Conservation (phyloP, 1,140 invertebrate genomes). For the Anastrepha obliqua region DNA sequence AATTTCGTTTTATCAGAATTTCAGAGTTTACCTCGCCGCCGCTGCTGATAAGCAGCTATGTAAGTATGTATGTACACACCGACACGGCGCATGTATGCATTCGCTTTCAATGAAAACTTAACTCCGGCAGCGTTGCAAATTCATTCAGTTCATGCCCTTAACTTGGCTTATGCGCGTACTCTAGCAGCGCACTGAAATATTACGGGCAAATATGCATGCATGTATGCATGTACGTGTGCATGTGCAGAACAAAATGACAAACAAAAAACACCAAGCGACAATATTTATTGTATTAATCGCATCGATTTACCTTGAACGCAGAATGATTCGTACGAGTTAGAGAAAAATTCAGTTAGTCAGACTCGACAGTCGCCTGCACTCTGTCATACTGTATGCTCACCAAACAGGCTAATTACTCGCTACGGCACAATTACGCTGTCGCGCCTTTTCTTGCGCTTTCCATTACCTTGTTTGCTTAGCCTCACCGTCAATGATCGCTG, state of each 20-base stretch:
- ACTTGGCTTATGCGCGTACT: background rate
- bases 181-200: background rate
- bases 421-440: background rate
- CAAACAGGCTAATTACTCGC: background rate
- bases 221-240: too few species aligned
- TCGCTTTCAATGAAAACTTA: background rate
- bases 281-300: constrained; percentile 27
- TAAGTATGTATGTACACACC: too few species aligned
- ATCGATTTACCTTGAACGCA: constrained; percentile 26
- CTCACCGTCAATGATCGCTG: too few species aligned
- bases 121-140: background rate
- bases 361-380: background rate
- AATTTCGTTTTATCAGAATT: background rate
- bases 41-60: background rate
- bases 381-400: background rate
- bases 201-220: background rate
- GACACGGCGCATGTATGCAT: too few species aligned
- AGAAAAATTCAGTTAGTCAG: too few species aligned
- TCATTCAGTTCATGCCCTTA: constrained; percentile 15
- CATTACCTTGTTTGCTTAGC: background rate
- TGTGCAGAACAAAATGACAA: background rate
- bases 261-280: background rate
- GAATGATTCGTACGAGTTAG: constrained; percentile 15
- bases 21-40: background rate
- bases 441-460: background rate